Evolutionary conservation across 1,140 invertebrate genomes (phyloP), one percentile per base, ranked within the genome.

Genomic region (Drosophila subpulchrella): DNA sequence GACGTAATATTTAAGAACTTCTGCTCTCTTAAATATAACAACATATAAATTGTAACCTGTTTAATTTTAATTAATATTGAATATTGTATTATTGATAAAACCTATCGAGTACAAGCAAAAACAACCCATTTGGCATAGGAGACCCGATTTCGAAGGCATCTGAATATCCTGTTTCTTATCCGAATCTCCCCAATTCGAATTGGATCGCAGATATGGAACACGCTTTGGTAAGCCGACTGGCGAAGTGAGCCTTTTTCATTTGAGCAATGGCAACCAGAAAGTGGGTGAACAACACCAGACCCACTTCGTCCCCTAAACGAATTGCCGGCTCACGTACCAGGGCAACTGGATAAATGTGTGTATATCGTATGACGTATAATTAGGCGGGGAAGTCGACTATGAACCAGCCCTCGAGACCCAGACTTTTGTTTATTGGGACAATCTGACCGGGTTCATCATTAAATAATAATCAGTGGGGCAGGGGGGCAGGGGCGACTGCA

Each of bases 401-500:
- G 70, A 80, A 54, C 24, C 51, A 36, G 60, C 39, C 42, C 44
- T 62, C 44, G 24, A 41, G 50, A 53, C n/a, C 5, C 65, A 36
- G 67, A 70, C 67, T 48, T 71, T 42, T 46, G 65, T 55, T 60
- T 58, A 59, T 68, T 78, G 63, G 59, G 36, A 74, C 82, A 86
- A 85, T 85, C 78, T 77, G 78, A 4, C 68, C 36, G 65, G 53
- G 76, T 46, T 83, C 76, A 89, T 88, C 83, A 88, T 88, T 88
- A 89, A 88, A 89, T 88, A 88, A 88, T 88, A 88, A 88, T 88
- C 84, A 83, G 39, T 39, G 36, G n/a, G 30, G n/a, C 63, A 48
- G 63, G 60, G 60, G 36, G 12, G 32, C 10, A 17, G 20, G 10
- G 30, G 58, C 46, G 58, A 20, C 30, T 42, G 56, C 60, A 78